Conservation (phyloP, 1,140 invertebrate species). For the Calycopis cecrops region DNA sequence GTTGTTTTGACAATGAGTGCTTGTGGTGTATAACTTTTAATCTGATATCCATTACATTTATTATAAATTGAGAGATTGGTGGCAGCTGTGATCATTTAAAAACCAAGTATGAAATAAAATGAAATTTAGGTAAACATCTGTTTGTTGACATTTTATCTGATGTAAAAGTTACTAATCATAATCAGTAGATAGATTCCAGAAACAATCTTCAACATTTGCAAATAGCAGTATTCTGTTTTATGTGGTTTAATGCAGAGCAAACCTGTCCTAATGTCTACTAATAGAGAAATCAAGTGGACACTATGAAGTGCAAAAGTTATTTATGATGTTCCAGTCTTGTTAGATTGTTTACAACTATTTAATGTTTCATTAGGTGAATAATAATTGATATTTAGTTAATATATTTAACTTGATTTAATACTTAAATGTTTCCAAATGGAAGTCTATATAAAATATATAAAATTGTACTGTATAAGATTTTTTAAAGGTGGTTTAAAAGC, state of each 20-base stretch:
- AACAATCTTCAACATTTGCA: conserved; percentile 15
- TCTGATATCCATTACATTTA: conserved; percentile 22
- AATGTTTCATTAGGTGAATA: too few relatives aligned
- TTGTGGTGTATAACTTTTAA: conserved; percentile 37
- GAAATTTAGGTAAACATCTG: conserved; percentile 63
- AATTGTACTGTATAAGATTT: too few relatives aligned
- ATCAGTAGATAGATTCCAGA: not conserved
- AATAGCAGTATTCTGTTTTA: conserved; percentile 15
- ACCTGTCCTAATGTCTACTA: conserved; percentile 25
- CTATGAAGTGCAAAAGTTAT: not conserved
- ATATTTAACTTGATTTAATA: too few relatives aligned
- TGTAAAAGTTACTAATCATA: not conserved
- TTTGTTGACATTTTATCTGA: conserved; percentile 6
- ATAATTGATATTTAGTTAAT: too few relatives aligned
- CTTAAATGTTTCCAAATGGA: too few relatives aligned
- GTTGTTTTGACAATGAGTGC: conserved; percentile 36
- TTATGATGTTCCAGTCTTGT: too few relatives aligned
- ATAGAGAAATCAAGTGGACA: conserved; percentile 15
- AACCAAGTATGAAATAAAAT: conserved; percentile 69
- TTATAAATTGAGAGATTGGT: conserved; percentile 13
- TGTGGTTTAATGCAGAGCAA: conserved; percentile 33
- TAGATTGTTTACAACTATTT: too few relatives aligned
- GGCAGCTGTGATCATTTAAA: conserved; percentile 50
- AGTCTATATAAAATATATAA: too few relatives aligned
- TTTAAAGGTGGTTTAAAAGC: too few relatives aligned